These are phyloP conservation scores for Cyclargus thomasi DNA, from an alignment of 1,140 invertebrate species.

Conservation along the genomic window DNA sequence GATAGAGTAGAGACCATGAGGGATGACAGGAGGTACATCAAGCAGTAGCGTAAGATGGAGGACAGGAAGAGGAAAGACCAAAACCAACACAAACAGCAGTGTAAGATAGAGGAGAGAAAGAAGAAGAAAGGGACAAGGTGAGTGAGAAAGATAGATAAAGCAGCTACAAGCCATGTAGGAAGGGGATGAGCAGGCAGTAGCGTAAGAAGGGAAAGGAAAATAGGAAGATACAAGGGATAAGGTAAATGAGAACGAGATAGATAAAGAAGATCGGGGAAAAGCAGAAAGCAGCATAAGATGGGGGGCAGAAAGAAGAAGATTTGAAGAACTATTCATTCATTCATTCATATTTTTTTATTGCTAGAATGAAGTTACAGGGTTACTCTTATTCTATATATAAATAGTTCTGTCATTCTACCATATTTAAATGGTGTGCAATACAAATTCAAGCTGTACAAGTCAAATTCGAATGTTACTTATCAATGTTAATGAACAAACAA, in stretches of 20 bases:
- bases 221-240: constrained; percentile 97
- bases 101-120: constrained; percentile 98
- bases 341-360: too few relatives aligned
- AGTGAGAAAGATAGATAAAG: constrained; percentile 6
- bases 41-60: too few relatives aligned
- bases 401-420: too few relatives aligned
- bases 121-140: constrained; percentile 99
- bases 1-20: background rate
- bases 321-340: too few relatives aligned
- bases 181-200: constrained; percentile 96
- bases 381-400: too few relatives aligned
- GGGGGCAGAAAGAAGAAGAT: background rate
- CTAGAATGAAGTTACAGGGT: too few relatives aligned
- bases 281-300: background rate
- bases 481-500: too few relatives aligned
- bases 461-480: too few relatives aligned
- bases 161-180: constrained; percentile 94
- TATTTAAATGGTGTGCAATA: too few relatives aligned
- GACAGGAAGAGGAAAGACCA: too few relatives aligned
- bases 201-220: constrained; percentile 99
- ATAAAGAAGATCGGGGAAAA: background rate
- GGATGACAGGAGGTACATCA: background rate
- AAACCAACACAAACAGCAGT: constrained; percentile 96
- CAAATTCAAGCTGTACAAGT: too few relatives aligned
- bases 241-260: constrained; percentile 74